Conservation (phyloP, 2,113 vertebrate genomes). For the Neopipo cinnamomea region DNA sequence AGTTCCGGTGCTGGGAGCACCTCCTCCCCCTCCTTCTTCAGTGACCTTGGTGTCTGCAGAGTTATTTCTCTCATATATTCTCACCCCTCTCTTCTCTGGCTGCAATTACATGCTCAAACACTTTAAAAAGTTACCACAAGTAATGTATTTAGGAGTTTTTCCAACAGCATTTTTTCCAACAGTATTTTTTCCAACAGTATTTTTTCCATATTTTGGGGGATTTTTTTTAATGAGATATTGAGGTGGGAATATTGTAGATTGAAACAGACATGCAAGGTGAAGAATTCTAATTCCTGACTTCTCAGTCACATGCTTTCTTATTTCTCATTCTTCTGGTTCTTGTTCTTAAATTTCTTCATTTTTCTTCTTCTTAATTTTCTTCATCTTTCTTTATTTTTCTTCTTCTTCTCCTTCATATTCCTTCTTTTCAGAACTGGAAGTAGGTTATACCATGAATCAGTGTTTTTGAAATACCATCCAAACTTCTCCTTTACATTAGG, state of each 20-base stretch:
- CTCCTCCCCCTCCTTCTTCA: neutral
- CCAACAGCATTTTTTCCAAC: neutral
- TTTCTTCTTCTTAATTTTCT: neutral
- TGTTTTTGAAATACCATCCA: neutral
- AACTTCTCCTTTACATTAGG: neutral
- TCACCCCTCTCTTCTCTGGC: neutral
- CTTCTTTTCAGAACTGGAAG: neutral
- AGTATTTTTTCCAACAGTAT: neutral
- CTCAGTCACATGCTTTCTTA: neutral
- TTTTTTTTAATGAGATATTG: neutral
- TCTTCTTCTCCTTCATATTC: neutral
- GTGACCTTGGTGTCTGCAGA: neutral
- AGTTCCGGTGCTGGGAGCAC: neutral
- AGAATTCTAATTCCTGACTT: neutral
- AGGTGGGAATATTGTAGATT: neutral
- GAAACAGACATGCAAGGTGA: neutral
- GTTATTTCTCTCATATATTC: neutral
- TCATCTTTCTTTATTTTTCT: neutral
- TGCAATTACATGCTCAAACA: neutral
- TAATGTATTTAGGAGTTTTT: neutral
- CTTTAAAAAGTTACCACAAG: neutral
- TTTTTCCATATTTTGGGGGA: neutral
- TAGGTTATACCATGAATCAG: neutral
- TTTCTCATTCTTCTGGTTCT: neutral
- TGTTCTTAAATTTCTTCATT: neutral